Evolutionary conservation across 2,113 vertebrate genomes (phyloP).

Genomic region (Mellivora capensis): DNA sequence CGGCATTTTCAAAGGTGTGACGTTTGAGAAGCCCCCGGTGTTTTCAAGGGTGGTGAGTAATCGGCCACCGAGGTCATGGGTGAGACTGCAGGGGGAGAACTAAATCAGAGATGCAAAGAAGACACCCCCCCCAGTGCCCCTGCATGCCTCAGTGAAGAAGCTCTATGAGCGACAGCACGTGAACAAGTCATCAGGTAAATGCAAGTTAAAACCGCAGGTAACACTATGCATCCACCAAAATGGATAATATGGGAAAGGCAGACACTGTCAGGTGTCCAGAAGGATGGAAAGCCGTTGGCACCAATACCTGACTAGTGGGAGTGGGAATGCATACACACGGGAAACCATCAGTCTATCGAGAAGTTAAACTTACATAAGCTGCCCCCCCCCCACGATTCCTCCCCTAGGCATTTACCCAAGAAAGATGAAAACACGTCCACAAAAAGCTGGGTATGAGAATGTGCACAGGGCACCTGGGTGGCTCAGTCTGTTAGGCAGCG

Average conservation of each 20-base stretch:
- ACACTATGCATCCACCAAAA: background rate
- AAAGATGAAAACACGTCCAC: background rate
- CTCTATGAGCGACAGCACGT: fast-evolving
- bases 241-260: background rate
- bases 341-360: background rate
- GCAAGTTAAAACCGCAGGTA: background rate
- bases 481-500: background rate
- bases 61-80: background rate
- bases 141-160: background rate
- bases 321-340: background rate
- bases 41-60: background rate
- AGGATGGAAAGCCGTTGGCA: background rate
- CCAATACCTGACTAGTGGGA: background rate
- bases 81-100: background rate
- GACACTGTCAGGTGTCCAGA: too few relatives aligned
- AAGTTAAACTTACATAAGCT: background rate
- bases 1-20: background rate
- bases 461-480: background rate
- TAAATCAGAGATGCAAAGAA: too few relatives aligned
- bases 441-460: background rate
- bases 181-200: background rate
- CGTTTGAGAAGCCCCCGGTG: background rate
- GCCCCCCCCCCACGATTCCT: background rate
- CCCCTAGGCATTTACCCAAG: background rate
- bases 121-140: background rate